These are phyloP conservation scores for Spizaetus ornatus DNA, from an alignment of 2,113 vertebrate genomes.

Conservation along the genomic window DNA sequence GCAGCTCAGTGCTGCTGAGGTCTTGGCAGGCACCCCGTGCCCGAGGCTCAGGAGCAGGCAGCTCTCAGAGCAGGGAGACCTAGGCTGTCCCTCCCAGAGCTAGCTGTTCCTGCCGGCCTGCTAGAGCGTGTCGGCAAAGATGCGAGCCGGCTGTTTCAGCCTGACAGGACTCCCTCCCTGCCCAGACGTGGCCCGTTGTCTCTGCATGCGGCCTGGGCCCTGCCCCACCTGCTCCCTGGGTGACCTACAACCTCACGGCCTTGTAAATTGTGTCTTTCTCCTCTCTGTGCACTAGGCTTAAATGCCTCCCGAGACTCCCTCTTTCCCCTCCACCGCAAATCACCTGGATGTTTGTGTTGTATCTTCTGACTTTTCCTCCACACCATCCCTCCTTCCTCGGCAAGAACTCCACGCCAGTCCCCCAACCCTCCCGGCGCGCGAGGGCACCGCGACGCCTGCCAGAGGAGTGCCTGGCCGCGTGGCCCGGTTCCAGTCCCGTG, in stretches of 20 bases:
- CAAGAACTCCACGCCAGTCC: slow-evolving; percentile 68
- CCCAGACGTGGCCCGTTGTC: not conserved
- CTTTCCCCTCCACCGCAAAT: slow-evolving; percentile 64
- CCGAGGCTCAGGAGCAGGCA: not conserved
- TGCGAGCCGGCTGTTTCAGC: accelerated
- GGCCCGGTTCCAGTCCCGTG: slow-evolving; percentile 24
- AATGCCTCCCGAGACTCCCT: slow-evolving; percentile 76
- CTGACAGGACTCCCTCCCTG: not conserved
- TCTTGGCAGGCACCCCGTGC: not conserved
- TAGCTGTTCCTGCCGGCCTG: not conserved
- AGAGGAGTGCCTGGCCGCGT: slow-evolving; percentile 25
- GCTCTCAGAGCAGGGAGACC: not conserved
- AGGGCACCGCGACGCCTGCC: slow-evolving; percentile 43
- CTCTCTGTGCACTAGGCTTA: slow-evolving; percentile 86
- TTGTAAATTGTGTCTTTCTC: slow-evolving; percentile 75
- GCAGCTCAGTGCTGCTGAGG: not conserved
- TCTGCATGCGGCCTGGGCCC: slow-evolving; percentile 5
- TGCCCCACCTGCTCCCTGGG: not conserved
- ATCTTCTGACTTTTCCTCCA: slow-evolving; percentile 72
- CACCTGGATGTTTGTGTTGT: slow-evolving; percentile 82
- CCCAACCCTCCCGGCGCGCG: not conserved
- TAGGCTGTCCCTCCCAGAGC: not conserved
- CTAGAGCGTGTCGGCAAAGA: not conserved
- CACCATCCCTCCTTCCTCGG: slow-evolving; percentile 75
- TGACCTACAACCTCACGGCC: slow-evolving; percentile 43